phyloP scores from a whole-genome alignment of 2,888 invertebrate genomes.

The Xanthorhoe designata region DNA sequence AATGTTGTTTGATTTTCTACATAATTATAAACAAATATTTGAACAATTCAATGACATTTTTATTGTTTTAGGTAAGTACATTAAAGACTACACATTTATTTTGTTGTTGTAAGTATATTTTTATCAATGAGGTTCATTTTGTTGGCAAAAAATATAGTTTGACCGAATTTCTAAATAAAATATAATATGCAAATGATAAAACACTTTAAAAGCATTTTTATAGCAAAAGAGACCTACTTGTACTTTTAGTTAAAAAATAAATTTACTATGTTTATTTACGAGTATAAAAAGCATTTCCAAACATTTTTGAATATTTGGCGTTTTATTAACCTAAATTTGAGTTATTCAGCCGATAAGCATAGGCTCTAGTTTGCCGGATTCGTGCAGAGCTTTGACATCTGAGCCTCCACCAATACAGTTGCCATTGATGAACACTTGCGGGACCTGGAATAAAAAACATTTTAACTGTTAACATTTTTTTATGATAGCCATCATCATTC shows the following conservation, averaged over 20 bases:
- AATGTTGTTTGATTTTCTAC: background rate
- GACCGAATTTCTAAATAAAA: background rate
- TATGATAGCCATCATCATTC: no score
- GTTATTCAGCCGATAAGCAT: conserved; percentile 75
- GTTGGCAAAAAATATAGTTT: background rate
- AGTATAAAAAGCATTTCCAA: conserved; percentile 10
- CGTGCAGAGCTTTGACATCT: conserved; percentile 91
- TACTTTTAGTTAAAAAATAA: conserved; percentile 39
- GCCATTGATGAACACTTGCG: conserved; percentile 96
- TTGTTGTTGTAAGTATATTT: background rate
- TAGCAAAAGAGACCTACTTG: conserved; percentile 30
- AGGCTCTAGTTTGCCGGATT: conserved; percentile 88
- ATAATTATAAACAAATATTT: background rate
- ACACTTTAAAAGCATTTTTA: conserved; percentile 8
- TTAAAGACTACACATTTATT: background rate
- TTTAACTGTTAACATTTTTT: no score
- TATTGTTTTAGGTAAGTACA: conserved; percentile 1
- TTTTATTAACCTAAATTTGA: background rate
- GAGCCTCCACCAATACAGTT: conserved; percentile 96
- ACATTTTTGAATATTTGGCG: conserved; percentile 8
- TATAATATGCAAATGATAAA: background rate
- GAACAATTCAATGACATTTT: conserved; percentile 1
- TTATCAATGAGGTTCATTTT: no score
- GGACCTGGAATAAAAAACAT: conserved; percentile 88
- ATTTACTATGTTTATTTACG: conserved; percentile 15